Evolutionary conservation across 2,888 invertebrate species (phyloP).

Genomic region (Polietes domitor): DNA sequence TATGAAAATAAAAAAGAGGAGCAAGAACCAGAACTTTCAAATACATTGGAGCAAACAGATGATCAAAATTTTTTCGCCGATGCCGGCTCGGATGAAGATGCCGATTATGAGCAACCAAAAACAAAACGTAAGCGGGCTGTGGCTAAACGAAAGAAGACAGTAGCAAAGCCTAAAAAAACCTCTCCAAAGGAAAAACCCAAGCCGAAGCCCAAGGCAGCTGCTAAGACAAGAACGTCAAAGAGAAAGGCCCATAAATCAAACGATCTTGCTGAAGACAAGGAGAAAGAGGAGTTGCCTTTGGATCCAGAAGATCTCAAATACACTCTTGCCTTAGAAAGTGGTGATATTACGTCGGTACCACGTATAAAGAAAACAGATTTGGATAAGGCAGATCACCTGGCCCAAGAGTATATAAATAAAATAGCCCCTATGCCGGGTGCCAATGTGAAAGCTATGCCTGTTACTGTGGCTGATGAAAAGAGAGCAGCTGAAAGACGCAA

Average conservation of each 20-base stretch:
- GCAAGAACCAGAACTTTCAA: background rate
- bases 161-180: background rate
- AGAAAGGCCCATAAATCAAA: constrained; percentile 46
- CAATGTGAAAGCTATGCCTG: background rate
- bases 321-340: constrained; percentile 75
- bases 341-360: constrained; percentile 75
- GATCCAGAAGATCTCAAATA: constrained; percentile 75
- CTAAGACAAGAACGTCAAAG: constrained; percentile 41
- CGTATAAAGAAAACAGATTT: constrained; percentile 78
- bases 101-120: constrained; percentile 65
- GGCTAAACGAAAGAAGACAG: constrained; percentile 32
- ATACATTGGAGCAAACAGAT: background rate
- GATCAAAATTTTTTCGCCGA: constrained; percentile 69
- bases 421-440: constrained; percentile 34
- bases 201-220: constrained; percentile 9
- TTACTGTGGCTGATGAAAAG: constrained; percentile 70
- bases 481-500: constrained; percentile 78
- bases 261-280: constrained; percentile 25
- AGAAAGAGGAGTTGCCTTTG: constrained; percentile 69
- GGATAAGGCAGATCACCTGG: constrained; percentile 81
- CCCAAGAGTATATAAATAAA: constrained; percentile 75
- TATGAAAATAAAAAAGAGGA: background rate
- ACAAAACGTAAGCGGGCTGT: constrained; percentile 61
- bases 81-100: constrained; percentile 68
- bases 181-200: constrained; percentile 33